Evolutionary conservation across 2,797 vertebrate genomes (phyloP).

Genomic region (Adrianichthys oophorus): DNA sequence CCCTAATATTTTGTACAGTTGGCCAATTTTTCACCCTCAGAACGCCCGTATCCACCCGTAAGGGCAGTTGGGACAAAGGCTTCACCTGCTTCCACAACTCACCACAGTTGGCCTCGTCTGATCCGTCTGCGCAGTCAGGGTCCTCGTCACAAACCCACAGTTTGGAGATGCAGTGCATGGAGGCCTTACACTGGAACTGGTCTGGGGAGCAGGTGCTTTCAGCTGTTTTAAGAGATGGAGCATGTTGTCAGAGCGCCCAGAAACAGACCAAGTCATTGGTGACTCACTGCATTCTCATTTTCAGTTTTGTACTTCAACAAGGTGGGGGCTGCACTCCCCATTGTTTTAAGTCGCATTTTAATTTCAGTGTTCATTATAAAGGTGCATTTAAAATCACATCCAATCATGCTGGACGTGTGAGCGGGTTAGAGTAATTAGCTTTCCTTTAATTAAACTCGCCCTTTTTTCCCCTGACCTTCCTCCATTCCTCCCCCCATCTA

Average conservation of each 20-base stretch:
- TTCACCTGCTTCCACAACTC: constrained; percentile 59
- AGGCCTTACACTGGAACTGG: constrained; percentile 96
- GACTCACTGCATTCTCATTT: constrained; percentile 3
- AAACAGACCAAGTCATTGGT: not conserved
- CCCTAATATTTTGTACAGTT: too few relatives aligned
- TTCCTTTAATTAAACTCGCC: constrained; percentile 59
- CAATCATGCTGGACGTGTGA: constrained; percentile 42
- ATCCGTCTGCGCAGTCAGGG: constrained; percentile 95
- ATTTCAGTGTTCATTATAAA: constrained; percentile 54
- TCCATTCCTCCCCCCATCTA: constrained; percentile 12
- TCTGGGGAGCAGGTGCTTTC: constrained; percentile 86
- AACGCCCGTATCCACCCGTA: too few relatives aligned
- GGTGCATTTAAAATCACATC: constrained; percentile 52
- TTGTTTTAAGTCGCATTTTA: constrained; percentile 41
- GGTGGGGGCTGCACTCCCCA: constrained; percentile 6
- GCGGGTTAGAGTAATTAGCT: constrained; percentile 62
- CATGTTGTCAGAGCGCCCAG: too few relatives aligned
- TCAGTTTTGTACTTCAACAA: constrained; percentile 4
- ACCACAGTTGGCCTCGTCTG: constrained; percentile 97
- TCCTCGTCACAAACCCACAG: constrained; percentile 99
- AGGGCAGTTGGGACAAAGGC: too few relatives aligned
- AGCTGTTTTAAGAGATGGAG: constrained; percentile 55
- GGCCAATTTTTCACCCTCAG: too few relatives aligned
- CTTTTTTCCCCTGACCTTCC: constrained; percentile 30
- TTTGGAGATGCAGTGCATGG: constrained; percentile 96